Base-by-base conservation (phyloP, 1,140 invertebrate genomes). In the Heliothis virescens region DNA sequence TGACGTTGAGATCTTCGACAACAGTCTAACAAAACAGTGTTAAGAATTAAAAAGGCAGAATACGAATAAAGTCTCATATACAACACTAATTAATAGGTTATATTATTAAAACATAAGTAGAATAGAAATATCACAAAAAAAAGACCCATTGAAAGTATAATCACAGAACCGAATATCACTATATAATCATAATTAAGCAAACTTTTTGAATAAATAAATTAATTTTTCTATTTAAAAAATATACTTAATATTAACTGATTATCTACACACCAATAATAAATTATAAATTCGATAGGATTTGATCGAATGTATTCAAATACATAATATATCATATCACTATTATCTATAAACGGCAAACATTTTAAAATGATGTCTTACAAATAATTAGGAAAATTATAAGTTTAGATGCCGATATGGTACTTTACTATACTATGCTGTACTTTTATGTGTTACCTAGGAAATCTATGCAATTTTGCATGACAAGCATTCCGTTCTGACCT, bases 131-230 rank as follows among this genome's bases (percentile, higher is more conserved):
- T 59, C 63, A 76, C 21, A 76, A 76, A 76, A 63, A 29, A 63
- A 76, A 63, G 53, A 63, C 59, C 59, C 59, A 52, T 63, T 47
- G 29, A 76, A 76, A 63, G 60, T 76, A 63, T 76, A n/a, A 76
- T 76, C 73, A 76, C 73, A 76, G 73, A 76, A 76, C 53, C 52
- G 21, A 76, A 76, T 48, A 76, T 76, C n/a, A 63, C 55, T 47
- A 47, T 74, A 41, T 34, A 16, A 59, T 59, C 16, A 26, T 50
- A 52, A 52, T 50, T 18, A 18, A 15, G 0, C 15, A 71, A 15
- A 55, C 26, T 55, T 16, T 48, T 34, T 55, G 34, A 52, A n/a
- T n/a, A 11, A 72, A 72, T 55, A 72, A 72, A 13, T n/a, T 72
- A 72, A 29, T 55, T 55, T 41, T 26, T 52, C 29, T n/a, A n/a